phyloP scores from a whole-genome alignment of 2,888 invertebrate species.

The Leuctra nigra region DNA sequence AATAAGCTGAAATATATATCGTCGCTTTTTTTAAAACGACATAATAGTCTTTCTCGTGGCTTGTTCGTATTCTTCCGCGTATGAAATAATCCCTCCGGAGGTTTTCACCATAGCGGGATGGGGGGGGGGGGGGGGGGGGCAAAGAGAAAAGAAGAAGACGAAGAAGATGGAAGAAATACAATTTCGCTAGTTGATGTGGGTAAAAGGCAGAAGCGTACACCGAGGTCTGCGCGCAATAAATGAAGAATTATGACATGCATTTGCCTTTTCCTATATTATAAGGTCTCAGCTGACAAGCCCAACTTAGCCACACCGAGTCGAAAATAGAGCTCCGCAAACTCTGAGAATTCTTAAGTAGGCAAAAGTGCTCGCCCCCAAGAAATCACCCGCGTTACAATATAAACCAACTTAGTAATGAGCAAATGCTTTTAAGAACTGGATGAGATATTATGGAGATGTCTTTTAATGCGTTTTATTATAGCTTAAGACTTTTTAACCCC shows the following conservation, averaged over 20 bases:
- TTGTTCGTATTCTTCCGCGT: conserved; percentile 9
- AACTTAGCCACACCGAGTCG: conserved; percentile 1
- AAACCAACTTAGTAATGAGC: conserved; percentile 32
- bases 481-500: conserved; percentile 16
- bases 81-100: conserved; percentile 13
- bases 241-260: conserved; percentile 30
- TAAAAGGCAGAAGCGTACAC: conserved; percentile 21
- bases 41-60: conserved; percentile 14
- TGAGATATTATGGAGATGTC: conserved; percentile 28
- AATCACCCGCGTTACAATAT: conserved; percentile 18
- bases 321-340: conserved; percentile 1
- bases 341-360: conserved; percentile 28
- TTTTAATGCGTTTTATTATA: conserved; percentile 27
- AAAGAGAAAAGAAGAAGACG: too few relatives aligned
- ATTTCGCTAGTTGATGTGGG: conserved; percentile 22
- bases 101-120: conserved; percentile 2
- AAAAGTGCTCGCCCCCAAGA: conserved; percentile 25
- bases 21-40: conserved; percentile 13
- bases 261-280: conserved; percentile 17
- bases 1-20: conserved; percentile 9
- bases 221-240: conserved; percentile 26
- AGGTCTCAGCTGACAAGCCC: conserved; percentile 23
- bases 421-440: conserved; percentile 34
- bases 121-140: too few relatives aligned
- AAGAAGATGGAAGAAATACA: conserved; percentile 18